These are phyloP conservation scores for Chorisops tibialis DNA, from an alignment of 2,888 invertebrate species.

Conservation along the genomic window DNA sequence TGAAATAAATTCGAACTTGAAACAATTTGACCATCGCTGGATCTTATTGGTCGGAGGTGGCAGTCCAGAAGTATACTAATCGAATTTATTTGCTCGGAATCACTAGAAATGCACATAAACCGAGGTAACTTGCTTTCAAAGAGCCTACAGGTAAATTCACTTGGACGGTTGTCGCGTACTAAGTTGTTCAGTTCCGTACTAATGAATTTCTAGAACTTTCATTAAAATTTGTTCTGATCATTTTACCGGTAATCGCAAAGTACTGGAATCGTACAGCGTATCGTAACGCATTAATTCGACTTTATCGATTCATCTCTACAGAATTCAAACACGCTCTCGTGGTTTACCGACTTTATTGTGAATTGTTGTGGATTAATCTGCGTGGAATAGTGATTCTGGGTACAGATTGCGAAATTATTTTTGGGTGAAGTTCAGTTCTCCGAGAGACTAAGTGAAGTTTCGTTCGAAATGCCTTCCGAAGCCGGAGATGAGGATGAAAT, in stretches of 20 bases:
- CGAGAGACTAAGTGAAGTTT: neutral
- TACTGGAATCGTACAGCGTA: too few species aligned
- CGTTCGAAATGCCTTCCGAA: slow-evolving; percentile 39
- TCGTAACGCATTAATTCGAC: too few species aligned
- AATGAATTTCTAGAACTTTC: too few species aligned
- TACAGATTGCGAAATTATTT: too few species aligned
- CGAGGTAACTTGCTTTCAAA: slow-evolving; percentile 15
- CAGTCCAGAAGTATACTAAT: slow-evolving; percentile 14
- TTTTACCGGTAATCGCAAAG: too few species aligned
- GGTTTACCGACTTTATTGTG: neutral
- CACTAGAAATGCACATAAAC: slow-evolving; percentile 25
- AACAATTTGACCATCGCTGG: slow-evolving; percentile 7
- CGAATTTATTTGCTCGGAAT: slow-evolving; percentile 28
- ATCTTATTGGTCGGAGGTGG: neutral
- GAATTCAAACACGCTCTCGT: neutral
- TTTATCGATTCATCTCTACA: neutral
- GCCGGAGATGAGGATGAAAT: slow-evolving; percentile 46
- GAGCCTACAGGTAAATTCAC: slow-evolving; percentile 4
- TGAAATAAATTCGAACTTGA: slow-evolving; percentile 24
- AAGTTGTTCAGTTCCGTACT: neutral
- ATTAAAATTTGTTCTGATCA: too few species aligned
- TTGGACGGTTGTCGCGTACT: slow-evolving; percentile 10
- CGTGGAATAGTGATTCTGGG: neutral
- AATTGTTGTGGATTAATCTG: neutral
- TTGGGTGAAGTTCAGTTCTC: neutral